Evolutionary conservation across 2,113 vertebrate species (phyloP).

Genomic region (Calyptomena viridis): DNA sequence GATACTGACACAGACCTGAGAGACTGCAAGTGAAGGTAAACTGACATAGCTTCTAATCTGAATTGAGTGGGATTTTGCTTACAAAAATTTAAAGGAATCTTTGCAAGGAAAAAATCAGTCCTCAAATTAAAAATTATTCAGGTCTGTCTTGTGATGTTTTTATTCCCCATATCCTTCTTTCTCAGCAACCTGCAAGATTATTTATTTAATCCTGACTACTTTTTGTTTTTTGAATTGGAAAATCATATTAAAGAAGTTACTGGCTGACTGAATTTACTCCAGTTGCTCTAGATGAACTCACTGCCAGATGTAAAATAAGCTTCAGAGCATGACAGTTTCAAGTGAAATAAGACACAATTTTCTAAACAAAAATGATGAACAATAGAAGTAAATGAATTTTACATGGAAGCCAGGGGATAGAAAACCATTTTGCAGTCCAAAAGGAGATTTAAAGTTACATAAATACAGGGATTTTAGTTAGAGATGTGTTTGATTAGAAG

Average conservation of each 20-base stretch:
- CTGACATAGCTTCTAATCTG: neutral
- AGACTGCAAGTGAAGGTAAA: neutral
- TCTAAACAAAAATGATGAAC: neutral
- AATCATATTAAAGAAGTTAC: neutral
- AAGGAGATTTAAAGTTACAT: neutral
- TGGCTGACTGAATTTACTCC: neutral
- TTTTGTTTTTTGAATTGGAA: neutral
- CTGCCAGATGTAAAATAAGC: neutral
- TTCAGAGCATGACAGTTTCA: neutral
- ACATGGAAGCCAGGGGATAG: neutral
- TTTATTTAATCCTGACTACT: neutral
- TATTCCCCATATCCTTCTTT: neutral
- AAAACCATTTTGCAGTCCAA: neutral
- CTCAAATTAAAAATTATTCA: neutral
- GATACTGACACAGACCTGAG: neutral
- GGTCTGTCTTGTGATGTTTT: neutral
- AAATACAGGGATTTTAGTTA: neutral
- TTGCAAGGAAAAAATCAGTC: neutral
- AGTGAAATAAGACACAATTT: constrained; percentile 5
- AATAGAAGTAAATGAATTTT: neutral
- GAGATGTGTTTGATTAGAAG: neutral
- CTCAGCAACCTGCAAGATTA: neutral
- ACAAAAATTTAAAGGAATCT: neutral
- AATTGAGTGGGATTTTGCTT: neutral
- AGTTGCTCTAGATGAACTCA: neutral